These are phyloP conservation scores for Cabera pusaria DNA, from an alignment of 2,888 invertebrate genomes.

Conservation along the genomic window DNA sequence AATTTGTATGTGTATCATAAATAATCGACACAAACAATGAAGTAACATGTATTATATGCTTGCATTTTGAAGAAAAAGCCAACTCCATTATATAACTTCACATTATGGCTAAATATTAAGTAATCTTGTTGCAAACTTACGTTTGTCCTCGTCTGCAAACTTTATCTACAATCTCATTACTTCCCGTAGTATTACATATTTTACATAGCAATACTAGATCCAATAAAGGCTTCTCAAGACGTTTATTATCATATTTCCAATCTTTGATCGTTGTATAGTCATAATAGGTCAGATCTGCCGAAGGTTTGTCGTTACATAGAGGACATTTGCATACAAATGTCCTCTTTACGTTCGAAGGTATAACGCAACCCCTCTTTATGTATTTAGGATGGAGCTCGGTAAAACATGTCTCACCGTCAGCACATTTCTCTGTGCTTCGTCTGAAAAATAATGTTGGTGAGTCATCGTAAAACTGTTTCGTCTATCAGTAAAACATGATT, in stretches of 20 bases:
- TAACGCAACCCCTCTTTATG: slow-evolving; percentile 59
- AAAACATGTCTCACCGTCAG: slow-evolving; percentile 48
- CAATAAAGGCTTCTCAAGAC: slow-evolving; percentile 42
- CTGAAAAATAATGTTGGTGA: too few species aligned
- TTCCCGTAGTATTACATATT: slow-evolving; percentile 53
- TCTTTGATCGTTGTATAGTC: slow-evolving; percentile 51
- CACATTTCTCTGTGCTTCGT: slow-evolving; percentile 38
- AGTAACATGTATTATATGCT: too few species aligned
- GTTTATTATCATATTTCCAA: slow-evolving; percentile 62
- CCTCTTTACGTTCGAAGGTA: slow-evolving; percentile 48
- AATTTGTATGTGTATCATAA: too few species aligned
- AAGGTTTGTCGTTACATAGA: slow-evolving; percentile 64
- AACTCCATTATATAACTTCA: too few species aligned
- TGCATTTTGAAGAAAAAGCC: too few species aligned
- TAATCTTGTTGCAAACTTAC: too few species aligned
- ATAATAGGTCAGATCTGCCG: slow-evolving; percentile 46
- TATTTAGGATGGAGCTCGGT: slow-evolving; percentile 57
- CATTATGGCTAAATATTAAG: too few species aligned
- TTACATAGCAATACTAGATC: slow-evolving; percentile 54
- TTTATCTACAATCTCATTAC: slow-evolving; percentile 42
- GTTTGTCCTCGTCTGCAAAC: slow-evolving; percentile 49
- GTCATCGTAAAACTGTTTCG: too few species aligned
- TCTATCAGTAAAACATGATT: too few species aligned
- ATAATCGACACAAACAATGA: too few species aligned
- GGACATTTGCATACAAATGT: slow-evolving; percentile 69